Conservation (phyloP, 2,888 invertebrate species). For the Lumbricus terrestris region DNA sequence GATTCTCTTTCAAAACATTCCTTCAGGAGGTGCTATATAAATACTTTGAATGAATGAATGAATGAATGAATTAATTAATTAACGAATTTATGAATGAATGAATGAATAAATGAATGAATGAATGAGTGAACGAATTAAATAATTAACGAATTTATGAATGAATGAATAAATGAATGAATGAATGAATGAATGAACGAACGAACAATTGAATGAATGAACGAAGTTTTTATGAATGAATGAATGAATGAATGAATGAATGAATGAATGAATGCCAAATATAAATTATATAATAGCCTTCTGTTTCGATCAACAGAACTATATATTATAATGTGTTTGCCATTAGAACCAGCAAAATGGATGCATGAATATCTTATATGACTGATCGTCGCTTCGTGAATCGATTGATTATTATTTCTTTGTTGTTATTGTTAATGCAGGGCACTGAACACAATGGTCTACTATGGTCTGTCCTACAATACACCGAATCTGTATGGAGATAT, state of each 20-base stretch:
- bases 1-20: background rate
- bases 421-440: slow-evolving; percentile 32
- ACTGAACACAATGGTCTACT: slow-evolving; percentile 41
- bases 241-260: background rate
- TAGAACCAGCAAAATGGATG: background rate
- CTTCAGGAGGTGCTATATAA: too few relatives aligned
- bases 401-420: background rate
- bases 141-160: background rate
- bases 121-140: background rate
- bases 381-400: background rate
- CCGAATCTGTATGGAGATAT: slow-evolving; percentile 40
- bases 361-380: background rate
- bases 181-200: background rate
- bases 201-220: too few relatives aligned
- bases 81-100: too few relatives aligned
- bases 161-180: background rate
- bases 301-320: too few relatives aligned
- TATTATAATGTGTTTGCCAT: too few relatives aligned
- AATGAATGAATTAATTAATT: background rate
- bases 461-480: slow-evolving; percentile 40
- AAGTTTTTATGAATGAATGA: too few relatives aligned
- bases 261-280: too few relatives aligned
- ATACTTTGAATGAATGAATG: background rate
- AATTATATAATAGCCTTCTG: too few relatives aligned
- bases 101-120: too few relatives aligned